phyloP scores from a whole-genome alignment of 2,888 invertebrate genomes.

The Epinotia demarniana region DNA sequence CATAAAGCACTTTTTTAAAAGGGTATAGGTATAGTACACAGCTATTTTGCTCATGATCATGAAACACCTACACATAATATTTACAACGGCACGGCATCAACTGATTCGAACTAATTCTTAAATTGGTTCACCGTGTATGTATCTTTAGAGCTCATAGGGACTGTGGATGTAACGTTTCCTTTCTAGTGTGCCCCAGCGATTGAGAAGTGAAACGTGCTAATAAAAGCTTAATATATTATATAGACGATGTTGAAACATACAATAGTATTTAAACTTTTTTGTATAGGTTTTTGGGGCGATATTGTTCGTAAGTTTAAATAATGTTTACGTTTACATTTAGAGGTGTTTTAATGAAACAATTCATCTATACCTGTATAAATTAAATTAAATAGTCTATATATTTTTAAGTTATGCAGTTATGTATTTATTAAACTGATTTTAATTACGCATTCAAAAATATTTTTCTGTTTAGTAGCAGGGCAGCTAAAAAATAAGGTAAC shows the following conservation, averaged over 20 bases:
- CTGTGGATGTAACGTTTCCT: neutral
- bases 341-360: neutral
- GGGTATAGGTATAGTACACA: neutral
- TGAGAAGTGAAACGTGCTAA: neutral
- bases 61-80: neutral
- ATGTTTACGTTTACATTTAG: neutral
- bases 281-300: neutral
- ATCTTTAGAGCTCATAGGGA: neutral
- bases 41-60: no score
- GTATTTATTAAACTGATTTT: neutral
- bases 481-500: slow-evolving; percentile 8
- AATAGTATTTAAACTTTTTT: neutral
- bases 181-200: neutral
- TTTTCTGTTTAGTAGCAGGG: slow-evolving; percentile 4
- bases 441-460: neutral
- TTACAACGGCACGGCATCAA: neutral
- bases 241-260: neutral
- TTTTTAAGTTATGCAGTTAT: neutral
- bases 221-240: neutral
- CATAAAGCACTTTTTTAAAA: no score
- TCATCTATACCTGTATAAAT: no score
- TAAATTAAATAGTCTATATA: neutral
- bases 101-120: slow-evolving; percentile 2
- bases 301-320: slow-evolving; percentile 8
- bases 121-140: slow-evolving; percentile 8